Conservation (phyloP, 1,140 invertebrate species). For the Macrostomum lignano region DNA sequence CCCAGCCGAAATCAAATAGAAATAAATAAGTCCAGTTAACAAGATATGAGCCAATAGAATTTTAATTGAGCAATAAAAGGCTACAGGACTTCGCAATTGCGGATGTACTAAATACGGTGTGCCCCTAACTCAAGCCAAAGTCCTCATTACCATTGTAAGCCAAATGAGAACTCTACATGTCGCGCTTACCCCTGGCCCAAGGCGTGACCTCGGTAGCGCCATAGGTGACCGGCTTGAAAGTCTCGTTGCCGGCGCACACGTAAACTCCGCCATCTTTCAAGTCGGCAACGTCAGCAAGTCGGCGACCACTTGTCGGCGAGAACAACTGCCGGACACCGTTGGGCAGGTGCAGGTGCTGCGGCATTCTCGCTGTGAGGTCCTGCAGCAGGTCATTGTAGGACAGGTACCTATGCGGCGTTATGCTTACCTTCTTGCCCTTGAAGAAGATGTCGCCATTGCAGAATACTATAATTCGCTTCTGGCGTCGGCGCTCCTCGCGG, state of each 20-base stretch:
- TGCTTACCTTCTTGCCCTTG: slow-evolving; percentile 20
- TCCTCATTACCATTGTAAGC: too few species aligned
- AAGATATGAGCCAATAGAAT: too few species aligned
- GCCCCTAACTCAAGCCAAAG: too few species aligned
- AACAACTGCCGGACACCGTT: slow-evolving; percentile 27
- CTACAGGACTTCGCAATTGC: too few species aligned
- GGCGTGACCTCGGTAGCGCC: slow-evolving; percentile 16
- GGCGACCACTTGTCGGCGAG: slow-evolving; percentile 14
- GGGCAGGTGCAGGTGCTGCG: slow-evolving; percentile 16
- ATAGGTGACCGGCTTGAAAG: slow-evolving; percentile 22
- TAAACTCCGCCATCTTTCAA: slow-evolving; percentile 20
- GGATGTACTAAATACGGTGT: too few species aligned
- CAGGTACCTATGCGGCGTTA: slow-evolving; percentile 22
- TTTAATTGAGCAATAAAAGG: too few species aligned
- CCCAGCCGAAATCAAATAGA: too few species aligned
- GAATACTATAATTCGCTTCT: too few species aligned
- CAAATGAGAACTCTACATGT: too few species aligned
- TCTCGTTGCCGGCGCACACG: slow-evolving; percentile 26
- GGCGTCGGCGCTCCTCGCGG: too few species aligned
- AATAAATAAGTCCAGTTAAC: too few species aligned
- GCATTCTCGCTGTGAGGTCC: slow-evolving; percentile 24
- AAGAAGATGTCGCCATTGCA: slow-evolving; percentile 6
- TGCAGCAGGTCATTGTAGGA: slow-evolving; percentile 24
- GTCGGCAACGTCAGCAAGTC: slow-evolving; percentile 19
- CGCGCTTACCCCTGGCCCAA: slow-evolving; percentile 20